Percentiles rank a stretch among this genome's conserved stretches.
These are phyloP conservation scores for Luperina testacea DNA, from an alignment of 2,888 invertebrate species.

Conservation along the genomic window DNA sequence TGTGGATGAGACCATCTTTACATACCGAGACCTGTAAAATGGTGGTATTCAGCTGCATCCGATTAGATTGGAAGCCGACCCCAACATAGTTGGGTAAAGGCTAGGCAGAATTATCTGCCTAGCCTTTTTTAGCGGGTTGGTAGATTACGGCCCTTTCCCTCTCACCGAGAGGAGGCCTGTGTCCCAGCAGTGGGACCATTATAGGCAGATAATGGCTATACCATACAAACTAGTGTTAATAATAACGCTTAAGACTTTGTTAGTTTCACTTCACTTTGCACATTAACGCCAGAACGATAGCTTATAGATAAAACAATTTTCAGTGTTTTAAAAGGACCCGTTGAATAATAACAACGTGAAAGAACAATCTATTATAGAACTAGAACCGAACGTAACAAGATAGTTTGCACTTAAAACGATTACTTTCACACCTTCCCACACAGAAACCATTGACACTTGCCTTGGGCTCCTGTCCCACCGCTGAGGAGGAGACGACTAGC, in stretches of 20 bases:
- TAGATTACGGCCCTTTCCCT: neutral
- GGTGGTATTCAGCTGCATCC: no score
- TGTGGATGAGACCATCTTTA: neutral
- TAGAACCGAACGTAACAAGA: neutral
- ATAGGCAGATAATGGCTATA: neutral
- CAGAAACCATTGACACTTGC: neutral
- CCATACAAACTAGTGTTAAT: no score
- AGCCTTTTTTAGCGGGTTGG: no score
- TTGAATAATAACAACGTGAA: neutral
- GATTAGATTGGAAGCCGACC: no score
- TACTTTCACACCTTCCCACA: conserved; percentile 8
- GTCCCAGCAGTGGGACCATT: neutral
- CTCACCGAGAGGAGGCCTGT: neutral
- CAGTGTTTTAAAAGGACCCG: neutral
- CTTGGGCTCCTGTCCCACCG: neutral
- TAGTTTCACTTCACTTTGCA: no score
- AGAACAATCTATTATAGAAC: neutral
- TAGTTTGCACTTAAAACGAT: conserved; percentile 39
- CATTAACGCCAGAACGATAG: neutral
- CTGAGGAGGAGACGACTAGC: neutral
- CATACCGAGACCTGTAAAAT: no score
- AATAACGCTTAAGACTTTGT: no score
- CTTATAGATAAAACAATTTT: neutral
- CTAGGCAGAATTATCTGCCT: no score
- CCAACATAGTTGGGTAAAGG: no score